Evolutionary conservation across 2,113 vertebrate species (phyloP), one percentile per base, ranked within the genome.

Genomic region (Corythaixoides concolor): DNA sequence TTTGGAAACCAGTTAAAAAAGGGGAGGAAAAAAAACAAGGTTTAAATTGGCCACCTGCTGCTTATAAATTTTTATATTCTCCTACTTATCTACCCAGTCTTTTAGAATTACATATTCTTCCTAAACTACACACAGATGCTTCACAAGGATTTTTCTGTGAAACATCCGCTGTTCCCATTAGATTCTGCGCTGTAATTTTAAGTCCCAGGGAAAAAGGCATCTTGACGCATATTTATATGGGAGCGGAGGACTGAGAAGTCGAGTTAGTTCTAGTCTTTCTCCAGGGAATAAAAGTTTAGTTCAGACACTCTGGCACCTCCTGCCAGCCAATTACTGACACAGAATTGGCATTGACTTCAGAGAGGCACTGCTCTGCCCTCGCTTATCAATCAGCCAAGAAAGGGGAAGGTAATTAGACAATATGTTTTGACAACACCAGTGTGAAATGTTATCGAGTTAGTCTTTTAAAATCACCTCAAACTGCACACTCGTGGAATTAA

Each of bases 301-400:
- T 89, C 74, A 77, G 88, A 91, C 88, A 73, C 84, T 77, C 73
- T 90, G 94, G 94, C 87, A 87, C 89, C 95, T 96, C 82, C 79
- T 95, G 94, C 81, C 90, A 93, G 91, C 92, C 82, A 95, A 75
- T 89, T 95, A 75, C 90, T 93, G 85, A 92, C 89, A 78, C 41
- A 62, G 60, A 96, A 76, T 93, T 94, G 92, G 88, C 91, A 86
- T 73, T 15, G 4, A 82, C 95, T 96, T 97, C 96, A 96, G 92
- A 97, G 94, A 93, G 93, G 66, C 74, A 8, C 89, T 95, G 94
- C 85, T 97, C 53, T 95, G 94, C 97, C 89, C 89, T 96, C 2
- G 11, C 95, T 96, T 97, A 97, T 97, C 97, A 96, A 97, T 97
- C 94, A 94, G 78, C 87, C 87, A 64, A 92, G 94, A 96, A 97